Conservation (phyloP, 2,113 vertebrate genomes). For the Mugil cephalus region DNA sequence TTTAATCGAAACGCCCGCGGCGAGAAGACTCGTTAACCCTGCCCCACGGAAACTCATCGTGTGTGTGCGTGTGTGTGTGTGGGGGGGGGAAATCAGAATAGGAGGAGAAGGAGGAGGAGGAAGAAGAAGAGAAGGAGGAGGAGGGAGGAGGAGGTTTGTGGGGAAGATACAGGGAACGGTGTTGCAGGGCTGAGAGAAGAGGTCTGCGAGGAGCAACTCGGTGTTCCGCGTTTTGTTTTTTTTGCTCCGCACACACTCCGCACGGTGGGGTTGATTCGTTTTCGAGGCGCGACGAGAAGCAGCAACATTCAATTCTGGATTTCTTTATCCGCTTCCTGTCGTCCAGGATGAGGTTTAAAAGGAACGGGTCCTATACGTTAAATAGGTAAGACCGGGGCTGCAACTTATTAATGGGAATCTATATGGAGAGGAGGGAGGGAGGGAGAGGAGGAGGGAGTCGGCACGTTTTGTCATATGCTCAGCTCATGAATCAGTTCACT, state of each 20-base stretch:
- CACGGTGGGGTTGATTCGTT: slow-evolving; percentile 27
- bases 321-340: slow-evolving; percentile 81
- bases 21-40: slow-evolving; percentile 57
- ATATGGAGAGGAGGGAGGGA: not conserved
- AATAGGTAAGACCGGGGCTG: slow-evolving; percentile 73
- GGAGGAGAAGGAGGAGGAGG: slow-evolving; percentile 21
- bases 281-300: slow-evolving; percentile 44
- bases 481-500: slow-evolving; percentile 38
- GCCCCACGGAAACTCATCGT: slow-evolving; percentile 62
- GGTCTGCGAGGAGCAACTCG: slow-evolving; percentile 33
- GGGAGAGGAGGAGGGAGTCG: not conserved
- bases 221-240: slow-evolving; percentile 62
- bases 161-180: slow-evolving; percentile 31
- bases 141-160: slow-evolving; percentile 19
- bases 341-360: slow-evolving; percentile 82
- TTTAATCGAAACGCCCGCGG: slow-evolving; percentile 27
- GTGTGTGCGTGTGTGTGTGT: no score
- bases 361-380: slow-evolving; percentile 82
- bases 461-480: not conserved
- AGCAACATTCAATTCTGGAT: slow-evolving; percentile 78
- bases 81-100: not conserved
- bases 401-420: slow-evolving; percentile 27
- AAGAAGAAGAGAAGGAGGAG: slow-evolving; percentile 13
- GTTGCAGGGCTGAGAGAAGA: slow-evolving; percentile 42
- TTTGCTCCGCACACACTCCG: slow-evolving; percentile 24